Evolutionary conservation across 1,140 invertebrate species (phyloP), one percentile per base, ranked within the genome.

Genomic region (Listronotus oregonensis): DNA sequence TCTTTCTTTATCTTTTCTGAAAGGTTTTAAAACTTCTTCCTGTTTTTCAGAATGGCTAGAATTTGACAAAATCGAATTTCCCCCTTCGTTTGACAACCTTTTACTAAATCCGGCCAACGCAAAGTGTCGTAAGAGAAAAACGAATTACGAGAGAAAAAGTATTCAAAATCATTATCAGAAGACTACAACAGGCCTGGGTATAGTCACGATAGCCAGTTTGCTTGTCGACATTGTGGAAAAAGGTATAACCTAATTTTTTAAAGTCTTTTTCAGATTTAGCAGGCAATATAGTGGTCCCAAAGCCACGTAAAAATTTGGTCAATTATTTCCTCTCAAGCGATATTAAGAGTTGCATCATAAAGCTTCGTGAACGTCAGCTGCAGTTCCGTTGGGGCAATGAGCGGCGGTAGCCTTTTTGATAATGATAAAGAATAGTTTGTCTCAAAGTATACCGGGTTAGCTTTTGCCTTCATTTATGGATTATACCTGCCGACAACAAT

Each of bases 201-300:
- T 67, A 82, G 82, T 72, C 82, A 86, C 71, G 89, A 89, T 70
- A 85, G 87, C 50, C 88, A 76, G 42, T 91, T 90, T 76, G 85
- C 89, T 21, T 92, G 90, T 73, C 81, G 88, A 46, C 89, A 90
- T 73, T 93, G 90, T 78, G 89, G 90, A 43, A 92, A 91, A 75
- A 84, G 87, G 63, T 65, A 37, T 27, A 27, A 27, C 21, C 5
- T 27, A 27, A 1, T 27, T 27, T 27, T n/a, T n/a, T n/a, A n/a
- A n/a, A n/a, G n/a, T n/a, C n/a, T n/a, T n/a, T n/a, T n/a, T n/a
- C n/a, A n/a, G n/a, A n/a, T n/a, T n/a, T n/a, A n/a, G n/a, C n/a
- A n/a, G n/a, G n/a, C n/a, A n/a, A n/a, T n/a, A n/a, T n/a, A n/a
- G n/a, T n/a, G n/a, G n/a, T n/a, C n/a, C n/a, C n/a, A n/a, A n/a